phyloP scores from a whole-genome alignment of 2,888 invertebrate genomes.

The Tiphia femorata region DNA sequence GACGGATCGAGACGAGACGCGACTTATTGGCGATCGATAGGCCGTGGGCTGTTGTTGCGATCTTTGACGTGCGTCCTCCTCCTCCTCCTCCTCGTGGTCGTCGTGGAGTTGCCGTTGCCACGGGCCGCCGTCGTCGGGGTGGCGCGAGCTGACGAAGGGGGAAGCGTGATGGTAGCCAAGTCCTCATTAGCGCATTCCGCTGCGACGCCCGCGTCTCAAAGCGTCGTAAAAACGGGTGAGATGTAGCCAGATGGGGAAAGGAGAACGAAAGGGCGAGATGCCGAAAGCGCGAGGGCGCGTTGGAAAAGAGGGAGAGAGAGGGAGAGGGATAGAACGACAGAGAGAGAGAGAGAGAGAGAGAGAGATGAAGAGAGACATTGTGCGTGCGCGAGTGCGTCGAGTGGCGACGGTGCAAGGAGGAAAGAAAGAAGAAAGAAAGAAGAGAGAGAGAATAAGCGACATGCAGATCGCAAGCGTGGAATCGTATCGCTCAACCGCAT shows the following conservation, averaged over 20 bases:
- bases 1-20: no score
- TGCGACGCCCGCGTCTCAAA: slow-evolving; percentile 69
- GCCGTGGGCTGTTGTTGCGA: not conserved
- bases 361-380: slow-evolving; percentile 2
- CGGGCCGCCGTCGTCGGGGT: slow-evolving; percentile 32
- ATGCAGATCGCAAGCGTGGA: no score
- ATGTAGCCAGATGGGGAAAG: slow-evolving; percentile 47
- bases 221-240: slow-evolving; percentile 68
- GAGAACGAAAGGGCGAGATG: not conserved
- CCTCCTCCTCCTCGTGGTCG: not conserved
- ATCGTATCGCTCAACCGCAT: no score
- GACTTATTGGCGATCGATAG: not conserved
- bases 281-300: slow-evolving; percentile 14
- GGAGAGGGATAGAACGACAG: not conserved
- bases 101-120: slow-evolving; percentile 20
- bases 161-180: slow-evolving; percentile 67
- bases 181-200: slow-evolving; percentile 69
- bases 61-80: not conserved
- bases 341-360: slow-evolving; percentile 2
- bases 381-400: not conserved
- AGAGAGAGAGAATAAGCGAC: no score
- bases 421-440: slow-evolving; percentile 3
- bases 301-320: not conserved
- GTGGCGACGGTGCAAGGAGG: not conserved
- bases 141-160: slow-evolving; percentile 47